Base-by-base conservation (phyloP, 2,888 invertebrate species). In the Ophion ellenae region DNA sequence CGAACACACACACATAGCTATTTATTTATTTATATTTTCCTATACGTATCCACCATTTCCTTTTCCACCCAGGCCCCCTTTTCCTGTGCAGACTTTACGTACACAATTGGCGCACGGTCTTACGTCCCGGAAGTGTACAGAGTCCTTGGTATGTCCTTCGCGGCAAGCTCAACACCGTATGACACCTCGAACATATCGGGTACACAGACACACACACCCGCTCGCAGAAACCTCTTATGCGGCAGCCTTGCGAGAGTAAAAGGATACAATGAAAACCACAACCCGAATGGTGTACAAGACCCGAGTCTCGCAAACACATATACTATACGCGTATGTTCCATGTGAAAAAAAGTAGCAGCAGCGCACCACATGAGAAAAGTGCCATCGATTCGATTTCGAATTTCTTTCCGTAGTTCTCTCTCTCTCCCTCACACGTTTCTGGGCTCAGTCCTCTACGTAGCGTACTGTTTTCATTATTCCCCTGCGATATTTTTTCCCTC, bases 351-450 rank as follows among this genome's bases (percentile, higher is more conserved):
- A 75, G 47, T 71, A 71, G 75, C 63, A 73, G 85, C 71, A 80
- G 76, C 79, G 61, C 85, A 85, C 53, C 53, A 17, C 53, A 83
- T 77, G 71, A 81, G 66, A 81, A 74, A 73, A 86, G 76, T 83
- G 73, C 73, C 57, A 73, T 64, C 80, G 76, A 86, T 86, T 83
- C 85, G 80, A 83, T 86, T 83, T 86, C 63, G 66, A 73, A 86
- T 83, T 86, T 86, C 73, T 80, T 40, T 77, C 76, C 59, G 53
- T 36, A 59, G 57, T 47, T 59, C 28, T 53, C 45, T 47, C 66
- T 57, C 40, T 28, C 47, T 70, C 53, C 4, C 40, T 7, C 40
- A 9, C 17, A 28, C 32, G 66, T 36, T 66, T 74, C 73, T 74
- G 6, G 40, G 40, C 11, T 64, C 20, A 9, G n/a, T 64, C 57